Evolutionary conservation across 2,797 vertebrate species (phyloP).

Genomic region (Danio kyathit): DNA sequence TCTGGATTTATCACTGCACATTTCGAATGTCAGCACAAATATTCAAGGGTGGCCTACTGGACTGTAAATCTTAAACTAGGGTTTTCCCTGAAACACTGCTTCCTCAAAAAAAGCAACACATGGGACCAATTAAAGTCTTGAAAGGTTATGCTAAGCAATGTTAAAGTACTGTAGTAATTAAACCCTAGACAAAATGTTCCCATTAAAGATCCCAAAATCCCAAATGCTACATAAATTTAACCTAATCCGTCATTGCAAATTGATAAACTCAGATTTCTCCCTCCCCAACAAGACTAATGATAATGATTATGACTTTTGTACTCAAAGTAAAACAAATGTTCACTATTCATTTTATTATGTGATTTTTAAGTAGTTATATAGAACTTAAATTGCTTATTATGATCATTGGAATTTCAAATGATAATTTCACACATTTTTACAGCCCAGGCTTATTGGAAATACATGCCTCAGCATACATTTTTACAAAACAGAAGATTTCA

Average conservation of each 20-base stretch:
- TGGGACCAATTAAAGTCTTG: neutral
- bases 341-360: no score
- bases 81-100: neutral
- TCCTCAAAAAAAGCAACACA: neutral
- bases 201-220: neutral
- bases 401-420: no score
- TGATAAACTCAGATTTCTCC: neutral
- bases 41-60: neutral
- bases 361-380: no score
- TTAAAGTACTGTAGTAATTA: conserved; percentile 12
- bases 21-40: neutral
- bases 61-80: neutral
- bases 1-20: neutral
- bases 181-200: conserved; percentile 3
- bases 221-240: neutral
- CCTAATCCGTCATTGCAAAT: neutral
- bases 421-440: no score
- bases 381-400: no score
- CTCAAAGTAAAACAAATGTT: no score
- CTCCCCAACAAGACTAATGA: conserved; percentile 6
- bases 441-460: no score
- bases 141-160: conserved; percentile 5
- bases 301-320: neutral
- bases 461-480: no score
- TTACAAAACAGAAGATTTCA: no score